Base-by-base conservation (phyloP, 1,140 invertebrate species). In the Bombyx mandarina region DNA sequence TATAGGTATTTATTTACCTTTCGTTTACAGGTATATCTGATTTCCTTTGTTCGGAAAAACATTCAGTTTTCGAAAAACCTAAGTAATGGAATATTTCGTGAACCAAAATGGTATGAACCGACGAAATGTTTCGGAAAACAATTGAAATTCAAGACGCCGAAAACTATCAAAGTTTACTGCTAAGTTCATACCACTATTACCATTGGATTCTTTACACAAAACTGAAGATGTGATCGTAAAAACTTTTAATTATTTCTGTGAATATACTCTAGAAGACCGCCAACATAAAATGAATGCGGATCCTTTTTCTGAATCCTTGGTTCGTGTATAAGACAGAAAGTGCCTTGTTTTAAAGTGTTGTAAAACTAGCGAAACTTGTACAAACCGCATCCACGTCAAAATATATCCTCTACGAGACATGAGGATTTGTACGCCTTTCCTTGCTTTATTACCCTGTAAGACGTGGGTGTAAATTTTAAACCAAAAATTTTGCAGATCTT, bases 171-270 rank as follows among this genome's bases (percentile, higher is more conserved):
- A 64, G 60, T 73, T 73, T 71, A 69, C 58, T 67, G 65, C 63
- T 56, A 62, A 62, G 61, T 66, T 63, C 57, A 57, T 56, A 65
- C 65, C 65, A 62, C 46, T 57, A 52, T 53, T 35, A 35, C 26
- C 26, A 18, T 71, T 51, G 61, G 59, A 66, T 71, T 60, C 65
- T 79, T 76, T 73, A 75, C 71, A 70, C 63, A 57, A 61, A 58
- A 58, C 70, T 71, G 61, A 56, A 58, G 67, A 62, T 65, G 67
- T 49, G 69, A 69, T 79, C 79, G 74, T 84, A 79, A 86, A 85
- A 83, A 86, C 74, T 86, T 84, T 83, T 81, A 82, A 86, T 84
- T 86, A 84, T 84, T 84, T 82, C 70, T 66, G 66, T 66, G 70
- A 68, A 75, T 75, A 81, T 71, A 73, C 69, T 76, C 62, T 62